A percentile compares a stretch with the other conserved stretches of the same genome.
Evolutionary conservation across 1,140 invertebrate genomes (phyloP).

Genomic region (Antheraea mylitta): DNA sequence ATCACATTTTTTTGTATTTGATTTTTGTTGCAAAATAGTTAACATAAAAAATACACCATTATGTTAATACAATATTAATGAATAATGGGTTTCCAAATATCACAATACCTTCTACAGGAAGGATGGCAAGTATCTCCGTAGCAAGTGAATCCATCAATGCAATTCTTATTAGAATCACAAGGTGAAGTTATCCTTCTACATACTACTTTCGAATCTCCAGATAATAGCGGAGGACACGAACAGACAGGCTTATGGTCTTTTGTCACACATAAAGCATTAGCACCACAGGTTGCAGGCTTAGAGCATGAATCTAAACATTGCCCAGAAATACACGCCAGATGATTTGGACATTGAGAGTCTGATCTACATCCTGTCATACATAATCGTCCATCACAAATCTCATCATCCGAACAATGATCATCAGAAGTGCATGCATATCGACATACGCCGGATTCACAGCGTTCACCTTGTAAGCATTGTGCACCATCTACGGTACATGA

Average conservation of each 20-base stretch:
- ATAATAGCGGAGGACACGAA: conserved; percentile 84
- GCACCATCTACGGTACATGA: conserved; percentile 87
- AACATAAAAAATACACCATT: too few relatives aligned
- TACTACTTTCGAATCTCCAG: conserved; percentile 86
- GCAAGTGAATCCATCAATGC: conserved; percentile 84
- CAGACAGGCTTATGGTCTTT: conserved; percentile 87
- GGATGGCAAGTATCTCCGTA: conserved; percentile 87
- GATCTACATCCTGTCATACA: conserved; percentile 90
- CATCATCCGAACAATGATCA: conserved; percentile 87
- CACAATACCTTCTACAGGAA: conserved; percentile 83
- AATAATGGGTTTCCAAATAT: neutral
- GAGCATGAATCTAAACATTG: conserved; percentile 88
- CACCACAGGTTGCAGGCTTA: conserved; percentile 89
- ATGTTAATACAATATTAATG: too few relatives aligned
- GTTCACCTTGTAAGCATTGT: conserved; percentile 90
- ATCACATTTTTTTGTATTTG: neutral
- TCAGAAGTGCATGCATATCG: conserved; percentile 88
- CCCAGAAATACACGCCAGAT: conserved; percentile 86
- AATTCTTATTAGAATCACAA: conserved; percentile 83
- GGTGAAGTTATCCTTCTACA: conserved; percentile 84
- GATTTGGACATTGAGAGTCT: conserved; percentile 86
- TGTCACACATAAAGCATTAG: conserved; percentile 87
- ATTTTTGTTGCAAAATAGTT: too few relatives aligned
- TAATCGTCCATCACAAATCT: conserved; percentile 90
- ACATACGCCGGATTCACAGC: conserved; percentile 86